These are phyloP conservation scores for Hydriomena furcata DNA, from an alignment of 2,888 invertebrate genomes.

Conservation along the genomic window DNA sequence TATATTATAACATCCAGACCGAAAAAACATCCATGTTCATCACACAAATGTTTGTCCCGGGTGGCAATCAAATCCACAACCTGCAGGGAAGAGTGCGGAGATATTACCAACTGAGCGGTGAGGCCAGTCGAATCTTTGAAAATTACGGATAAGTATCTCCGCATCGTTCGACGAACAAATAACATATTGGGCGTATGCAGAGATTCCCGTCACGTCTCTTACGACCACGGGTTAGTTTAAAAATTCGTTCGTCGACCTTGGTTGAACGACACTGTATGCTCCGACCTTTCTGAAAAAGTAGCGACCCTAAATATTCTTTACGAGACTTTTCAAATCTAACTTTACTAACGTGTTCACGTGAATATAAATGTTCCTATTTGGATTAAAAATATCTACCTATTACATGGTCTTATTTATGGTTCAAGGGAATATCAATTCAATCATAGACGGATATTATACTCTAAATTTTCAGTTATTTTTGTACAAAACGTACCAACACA, in stretches of 20 bases:
- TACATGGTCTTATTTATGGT: background rate
- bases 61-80: no score
- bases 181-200: conserved; percentile 45
- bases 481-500: no score
- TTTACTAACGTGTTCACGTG: conserved; percentile 12
- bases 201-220: conserved; percentile 65
- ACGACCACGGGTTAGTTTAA: conserved; percentile 60
- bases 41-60: no score
- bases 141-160: conserved; percentile 52
- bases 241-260: conserved; percentile 54
- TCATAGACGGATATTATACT: no score
- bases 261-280: conserved; percentile 33
- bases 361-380: conserved; percentile 6
- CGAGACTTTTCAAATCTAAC: conserved; percentile 22
- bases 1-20: no score
- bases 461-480: no score
- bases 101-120: no score
- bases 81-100: no score
- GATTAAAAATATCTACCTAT: background rate
- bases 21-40: no score
- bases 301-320: conserved; percentile 29
- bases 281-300: conserved; percentile 29
- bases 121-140: no score
- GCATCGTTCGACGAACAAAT: conserved; percentile 40
- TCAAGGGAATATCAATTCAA: background rate